phyloP scores from a whole-genome alignment of 2,797 vertebrate species.

The Aselliscus stoliczkanus region DNA sequence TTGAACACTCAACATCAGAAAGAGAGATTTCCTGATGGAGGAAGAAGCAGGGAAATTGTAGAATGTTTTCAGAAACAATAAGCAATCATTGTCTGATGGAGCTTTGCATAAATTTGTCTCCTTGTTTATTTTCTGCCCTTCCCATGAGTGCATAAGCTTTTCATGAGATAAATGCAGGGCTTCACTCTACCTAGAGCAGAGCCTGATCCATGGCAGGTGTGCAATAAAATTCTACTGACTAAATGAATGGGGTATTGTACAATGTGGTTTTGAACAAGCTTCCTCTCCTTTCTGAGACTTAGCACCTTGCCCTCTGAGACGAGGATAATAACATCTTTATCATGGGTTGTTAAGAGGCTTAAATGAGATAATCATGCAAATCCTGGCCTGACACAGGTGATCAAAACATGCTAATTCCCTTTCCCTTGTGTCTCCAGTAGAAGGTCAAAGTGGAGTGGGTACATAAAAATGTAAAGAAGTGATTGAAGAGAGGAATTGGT shows the following conservation, averaged over 20 bases:
- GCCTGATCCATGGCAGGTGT: background rate
- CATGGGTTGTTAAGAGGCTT: background rate
- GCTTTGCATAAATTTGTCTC: background rate
- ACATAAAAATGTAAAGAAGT: background rate
- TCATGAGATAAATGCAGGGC: background rate
- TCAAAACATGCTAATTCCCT: background rate
- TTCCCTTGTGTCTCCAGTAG: background rate
- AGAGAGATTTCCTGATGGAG: background rate
- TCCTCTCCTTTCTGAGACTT: conserved; percentile 6
- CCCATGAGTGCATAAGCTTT: background rate
- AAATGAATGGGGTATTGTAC: background rate
- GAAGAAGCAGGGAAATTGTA: background rate
- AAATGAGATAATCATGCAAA: conserved; percentile 19
- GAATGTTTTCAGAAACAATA: background rate
- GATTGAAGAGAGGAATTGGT: background rate
- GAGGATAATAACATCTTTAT: background rate
- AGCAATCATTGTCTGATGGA: background rate
- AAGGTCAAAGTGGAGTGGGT: background rate
- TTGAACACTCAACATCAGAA: background rate
- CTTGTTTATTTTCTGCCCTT: background rate
- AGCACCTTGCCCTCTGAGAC: background rate
- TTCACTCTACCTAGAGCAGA: background rate
- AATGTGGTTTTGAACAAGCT: background rate
- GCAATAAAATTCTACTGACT: background rate
- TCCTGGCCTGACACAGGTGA: background rate